Conservation (phyloP, 2,888 invertebrate genomes). For the Caenorhabditis angaria region DNA sequence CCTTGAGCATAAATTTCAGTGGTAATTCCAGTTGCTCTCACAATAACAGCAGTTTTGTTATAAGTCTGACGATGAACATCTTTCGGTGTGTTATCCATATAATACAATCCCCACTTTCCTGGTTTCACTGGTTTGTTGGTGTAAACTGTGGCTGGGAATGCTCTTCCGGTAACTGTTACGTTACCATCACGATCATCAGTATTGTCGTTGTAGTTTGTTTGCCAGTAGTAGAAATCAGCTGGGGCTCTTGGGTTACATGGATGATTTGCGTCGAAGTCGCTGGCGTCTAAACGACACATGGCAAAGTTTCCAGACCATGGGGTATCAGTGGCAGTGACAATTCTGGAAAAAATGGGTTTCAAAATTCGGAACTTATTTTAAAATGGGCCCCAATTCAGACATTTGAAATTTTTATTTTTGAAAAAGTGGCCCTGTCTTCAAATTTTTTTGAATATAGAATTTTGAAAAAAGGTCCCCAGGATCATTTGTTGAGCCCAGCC, state of each 20-base stretch:
- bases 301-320: conserved; percentile 54
- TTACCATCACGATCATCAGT: conserved; percentile 38
- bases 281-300: conserved; percentile 52
- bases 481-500: too few relatives aligned
- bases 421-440: too few relatives aligned
- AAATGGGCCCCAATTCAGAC: too few relatives aligned
- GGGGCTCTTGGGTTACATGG: conserved; percentile 61
- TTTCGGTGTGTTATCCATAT: conserved; percentile 55
- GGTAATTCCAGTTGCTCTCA: conserved; percentile 13
- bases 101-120: conserved; percentile 67
- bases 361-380: too few relatives aligned
- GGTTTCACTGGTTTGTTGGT: conserved; percentile 61
- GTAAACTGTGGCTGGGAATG: conserved; percentile 24
- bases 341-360: conserved; percentile 32
- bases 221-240: conserved; percentile 66
- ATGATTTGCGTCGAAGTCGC: conserved; percentile 22
- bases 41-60: conserved; percentile 30
- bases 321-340: conserved; percentile 48
- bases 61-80: conserved; percentile 51
- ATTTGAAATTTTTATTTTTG: too few relatives aligned
- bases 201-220: conserved; percentile 42
- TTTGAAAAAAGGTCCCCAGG: too few relatives aligned
- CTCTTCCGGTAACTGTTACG: conserved; percentile 7
- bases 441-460: conserved; percentile 8
- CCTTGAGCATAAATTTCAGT: conserved; percentile 54